Percentiles rank a stretch among this genome's conserved stretches.
Conservation (phyloP, 2,888 invertebrate species). For the Sarcophaga carnaria region DNA sequence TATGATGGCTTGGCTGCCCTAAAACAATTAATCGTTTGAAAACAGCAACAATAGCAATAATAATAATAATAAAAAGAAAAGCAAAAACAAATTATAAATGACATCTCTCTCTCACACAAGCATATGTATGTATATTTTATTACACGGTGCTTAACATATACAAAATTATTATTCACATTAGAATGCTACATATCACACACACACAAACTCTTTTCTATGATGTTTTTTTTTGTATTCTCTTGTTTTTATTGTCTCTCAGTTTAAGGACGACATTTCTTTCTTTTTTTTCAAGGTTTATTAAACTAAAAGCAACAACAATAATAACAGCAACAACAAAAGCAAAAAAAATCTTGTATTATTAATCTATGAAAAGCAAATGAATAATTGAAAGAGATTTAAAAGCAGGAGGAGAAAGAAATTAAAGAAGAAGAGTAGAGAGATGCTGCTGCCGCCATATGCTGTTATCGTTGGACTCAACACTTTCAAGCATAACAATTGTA, state of each 20-base stretch:
- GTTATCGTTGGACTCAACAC: slow-evolving; percentile 33
- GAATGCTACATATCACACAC: not conserved
- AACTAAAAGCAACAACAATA: not conserved
- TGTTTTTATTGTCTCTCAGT: slow-evolving; percentile 20
- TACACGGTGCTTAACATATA: too few species aligned
- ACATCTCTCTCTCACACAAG: not conserved
- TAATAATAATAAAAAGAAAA: not conserved
- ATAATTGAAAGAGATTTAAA: not conserved
- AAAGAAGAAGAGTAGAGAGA: not conserved
- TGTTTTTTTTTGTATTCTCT: not conserved
- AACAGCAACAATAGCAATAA: not conserved
- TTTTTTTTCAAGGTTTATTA: slow-evolving; percentile 47
- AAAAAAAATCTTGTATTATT: not conserved
- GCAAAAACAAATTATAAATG: not conserved
- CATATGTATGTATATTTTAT: not conserved
- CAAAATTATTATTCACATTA: not conserved
- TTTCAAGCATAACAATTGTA: not conserved
- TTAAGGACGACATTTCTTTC: slow-evolving; percentile 36
- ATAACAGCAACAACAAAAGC: not conserved
- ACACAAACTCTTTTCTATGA: too few species aligned
- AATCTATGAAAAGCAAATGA: not conserved
- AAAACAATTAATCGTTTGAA: not conserved
- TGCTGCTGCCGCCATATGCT: slow-evolving; percentile 14
- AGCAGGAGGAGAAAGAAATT: not conserved
- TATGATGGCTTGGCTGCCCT: not conserved